A percentile compares a stretch with the other conserved stretches of the same genome.
Evolutionary conservation across 2,797 vertebrate genomes (phyloP).

Genomic region (Toxotes lorentzi): DNA sequence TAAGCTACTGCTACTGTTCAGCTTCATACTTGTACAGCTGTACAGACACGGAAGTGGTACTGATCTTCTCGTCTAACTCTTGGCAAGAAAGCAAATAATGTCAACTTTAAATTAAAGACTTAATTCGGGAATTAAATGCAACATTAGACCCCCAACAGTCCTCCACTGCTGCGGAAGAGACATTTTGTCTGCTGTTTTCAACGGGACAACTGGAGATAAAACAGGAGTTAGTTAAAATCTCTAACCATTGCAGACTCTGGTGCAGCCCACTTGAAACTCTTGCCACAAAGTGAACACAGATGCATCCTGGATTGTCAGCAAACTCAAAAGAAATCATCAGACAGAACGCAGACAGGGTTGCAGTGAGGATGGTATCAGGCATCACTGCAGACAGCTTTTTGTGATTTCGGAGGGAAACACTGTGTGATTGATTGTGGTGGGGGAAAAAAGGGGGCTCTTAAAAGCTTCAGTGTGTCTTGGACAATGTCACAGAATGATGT

Average conservation of each 20-base stretch:
- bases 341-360: slow-evolving; percentile 50
- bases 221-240: slow-evolving; percentile 49
- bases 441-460: neutral
- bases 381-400: slow-evolving; percentile 17
- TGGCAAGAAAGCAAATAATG: neutral
- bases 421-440: neutral
- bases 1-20: neutral
- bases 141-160: slow-evolving; percentile 7
- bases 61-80: neutral
- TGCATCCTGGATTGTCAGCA: slow-evolving; percentile 57
- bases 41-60: neutral
- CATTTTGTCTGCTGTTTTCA: slow-evolving; percentile 26
- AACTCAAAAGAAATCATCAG: slow-evolving; percentile 52
- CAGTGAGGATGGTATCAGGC: slow-evolving; percentile 34
- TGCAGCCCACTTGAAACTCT: slow-evolving; percentile 65
- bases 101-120: neutral
- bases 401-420: slow-evolving; percentile 9
- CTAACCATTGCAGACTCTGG: slow-evolving; percentile 53
- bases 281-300: slow-evolving; percentile 80
- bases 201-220: slow-evolving; percentile 60
- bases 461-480: neutral
- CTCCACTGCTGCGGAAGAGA: slow-evolving; percentile 13
- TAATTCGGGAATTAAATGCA: neutral
- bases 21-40: neutral
- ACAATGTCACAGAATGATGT: neutral